Base-by-base conservation (phyloP, 2,797 vertebrate species). In the Pipistrellus nathusii region DNA sequence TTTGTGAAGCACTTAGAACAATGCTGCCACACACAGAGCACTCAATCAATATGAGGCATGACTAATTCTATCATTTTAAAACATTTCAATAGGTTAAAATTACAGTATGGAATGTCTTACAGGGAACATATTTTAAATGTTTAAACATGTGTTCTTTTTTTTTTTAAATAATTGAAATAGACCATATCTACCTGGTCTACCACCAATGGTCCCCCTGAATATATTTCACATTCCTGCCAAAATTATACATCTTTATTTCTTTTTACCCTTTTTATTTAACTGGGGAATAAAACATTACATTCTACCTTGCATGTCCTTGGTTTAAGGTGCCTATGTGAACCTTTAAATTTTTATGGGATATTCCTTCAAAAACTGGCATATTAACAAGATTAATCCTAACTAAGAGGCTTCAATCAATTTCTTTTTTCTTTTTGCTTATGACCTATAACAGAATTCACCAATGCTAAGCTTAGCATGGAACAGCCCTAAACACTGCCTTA, bases 311-410 rank as follows among this genome's bases (percentile, higher is more conserved):
- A 81, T 71, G 84, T 90, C 18, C 17, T 68, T 88, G 41, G 18
- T 88, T 90, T 27, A 25, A 94, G 30, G 2, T 69, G 46, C 41
- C 2, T 48, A 73, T 32, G 9, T 85, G 55, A 5, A 88, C 14
- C 25, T 85, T 92, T 85, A 81, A 94, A 85, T 15, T 88, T 90
- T 73, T 78, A 69, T 69, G 27, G 6, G 38, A 64, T 87, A 87
- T 81, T 81, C n/a, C 41, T 96, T 73, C 48, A 73, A 92, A 76
- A 90, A 57, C 72, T 73, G 17, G 46, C 30, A 93, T 76, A 57
- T 77, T 93, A 92, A 94, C 44, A 93, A 88, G 69, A 83, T 94
- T 77, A 92, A 94, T 95, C 68, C 14, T 71, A 87, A 62, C 81
- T 11, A 93, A 86, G 87, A 91, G 44, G 23, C 21, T 96, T 84